Percentiles rank a stretch among this genome's conserved stretches.
Evolutionary conservation across 2,113 vertebrate genomes (phyloP).

Genomic region (Rhizomys pruinosus): DNA sequence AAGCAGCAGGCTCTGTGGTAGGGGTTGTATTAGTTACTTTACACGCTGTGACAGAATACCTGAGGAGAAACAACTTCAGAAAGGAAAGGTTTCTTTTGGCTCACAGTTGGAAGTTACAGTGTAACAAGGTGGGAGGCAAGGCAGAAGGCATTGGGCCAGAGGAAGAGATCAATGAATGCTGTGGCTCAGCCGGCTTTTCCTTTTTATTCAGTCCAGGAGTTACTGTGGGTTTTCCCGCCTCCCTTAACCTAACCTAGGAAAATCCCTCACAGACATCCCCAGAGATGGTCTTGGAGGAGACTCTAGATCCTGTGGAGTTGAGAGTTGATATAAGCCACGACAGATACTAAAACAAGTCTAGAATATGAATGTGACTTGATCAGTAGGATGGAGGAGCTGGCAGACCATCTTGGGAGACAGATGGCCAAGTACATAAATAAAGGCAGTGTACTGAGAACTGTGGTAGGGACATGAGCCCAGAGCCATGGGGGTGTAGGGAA

Average conservation of each 20-base stretch:
- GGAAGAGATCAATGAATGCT: rapidly evolving
- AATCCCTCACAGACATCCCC: background rate
- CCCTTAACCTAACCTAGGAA: background rate
- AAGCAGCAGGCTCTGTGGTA: background rate
- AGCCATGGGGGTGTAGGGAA: background rate
- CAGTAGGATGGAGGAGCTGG: background rate
- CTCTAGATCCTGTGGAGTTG: background rate
- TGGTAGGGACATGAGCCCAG: background rate
- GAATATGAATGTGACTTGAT: background rate
- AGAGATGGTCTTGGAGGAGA: background rate
- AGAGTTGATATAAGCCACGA: background rate
- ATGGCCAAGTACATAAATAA: constrained; percentile 4
- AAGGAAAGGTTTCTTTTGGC: background rate
- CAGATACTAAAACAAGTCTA: background rate
- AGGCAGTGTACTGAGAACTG: background rate
- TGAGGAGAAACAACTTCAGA: background rate
- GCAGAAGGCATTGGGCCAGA: no score
- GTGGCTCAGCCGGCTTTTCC: background rate
- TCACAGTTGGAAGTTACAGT: background rate
- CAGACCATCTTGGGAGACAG: constrained; percentile 28
- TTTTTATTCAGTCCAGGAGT: background rate
- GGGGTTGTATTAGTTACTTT: background rate
- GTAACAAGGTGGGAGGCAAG: background rate
- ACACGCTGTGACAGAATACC: background rate
- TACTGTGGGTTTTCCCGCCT: background rate